phyloP scores from a whole-genome alignment of 2,797 vertebrate species.

The Manis crassicaudata region DNA sequence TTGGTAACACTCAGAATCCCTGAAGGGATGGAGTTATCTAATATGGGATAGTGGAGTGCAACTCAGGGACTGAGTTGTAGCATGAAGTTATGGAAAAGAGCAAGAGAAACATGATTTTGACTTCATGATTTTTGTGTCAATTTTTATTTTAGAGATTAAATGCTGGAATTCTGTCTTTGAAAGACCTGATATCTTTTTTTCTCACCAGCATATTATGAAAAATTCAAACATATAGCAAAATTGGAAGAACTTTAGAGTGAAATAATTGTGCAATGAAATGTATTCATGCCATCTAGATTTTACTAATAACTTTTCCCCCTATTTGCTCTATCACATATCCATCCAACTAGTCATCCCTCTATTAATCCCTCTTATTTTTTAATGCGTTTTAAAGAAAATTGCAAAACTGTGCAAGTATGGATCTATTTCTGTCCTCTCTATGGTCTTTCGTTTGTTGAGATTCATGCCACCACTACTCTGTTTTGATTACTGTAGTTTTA shows the following conservation, averaged over 20 bases:
- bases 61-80: background rate
- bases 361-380: background rate
- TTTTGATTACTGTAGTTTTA: background rate
- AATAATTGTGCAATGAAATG: constrained; percentile 27
- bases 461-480: background rate
- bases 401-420: background rate
- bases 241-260: constrained; percentile 41
- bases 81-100: background rate
- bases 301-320: background rate
- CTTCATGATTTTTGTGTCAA: background rate
- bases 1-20: background rate
- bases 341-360: background rate
- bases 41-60: background rate
- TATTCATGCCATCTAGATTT: constrained; percentile 4
- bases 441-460: background rate
- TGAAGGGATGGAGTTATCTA: constrained; percentile 22
- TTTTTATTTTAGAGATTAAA: constrained; percentile 42
- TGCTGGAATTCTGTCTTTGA: background rate
- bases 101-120: constrained; percentile 8
- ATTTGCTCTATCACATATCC: background rate
- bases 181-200: background rate
- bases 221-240: constrained; percentile 9
- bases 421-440: background rate
- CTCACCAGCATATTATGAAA: background rate
- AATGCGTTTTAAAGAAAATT: constrained; percentile 21